Base-by-base conservation (phyloP, 2,888 invertebrate genomes). In the Gymnosoma rotundatum region DNA sequence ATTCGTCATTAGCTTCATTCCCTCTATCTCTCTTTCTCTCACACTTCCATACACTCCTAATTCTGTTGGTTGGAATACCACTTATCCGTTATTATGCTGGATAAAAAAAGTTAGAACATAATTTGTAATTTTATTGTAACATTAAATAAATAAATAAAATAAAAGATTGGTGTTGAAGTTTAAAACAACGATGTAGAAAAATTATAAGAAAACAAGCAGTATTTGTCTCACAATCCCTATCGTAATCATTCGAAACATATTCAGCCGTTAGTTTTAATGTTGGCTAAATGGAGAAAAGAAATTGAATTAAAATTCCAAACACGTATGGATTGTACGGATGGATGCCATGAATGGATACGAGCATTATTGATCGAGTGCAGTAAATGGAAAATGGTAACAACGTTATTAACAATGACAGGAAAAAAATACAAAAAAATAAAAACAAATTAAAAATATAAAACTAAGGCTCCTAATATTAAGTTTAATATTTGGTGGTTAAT, bases 141-240 rank as follows among this genome's bases (percentile, higher is more conserved):
- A 48, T 48, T 48, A 67, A 83, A 83, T 75, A 78, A 72, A 79
- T 75, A 45, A 72, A 52, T 25, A 25, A 25, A 72, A 72, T 72
- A 72, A 56, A 50, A 67, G 61, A 67, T 54, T 76, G 66, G 58
- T 25, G 58, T 20, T 52, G 56, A 74, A 64, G 48, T 54, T 45
- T 50, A 50, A 64, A 60, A 32, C 50, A 50, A 60, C 45, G 45
- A 12, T 12, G 42, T 42, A 42, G 7, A 42, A 10, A 42, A 42
- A 8, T 42, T 42, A 42, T 12, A 42, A 12, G 42, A 52, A n/a
- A 52, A 20, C 20, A 52, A 18, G 5, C 20, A 52, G n/a, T 36
- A 12, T 74, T 42, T 56, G 36, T 18, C 9, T 36, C 9, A 7
- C 60, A 56, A 61, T 20, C 9, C 42, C 45, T 73, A 56, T 61